Evolutionary conservation across 2,888 invertebrate species (phyloP).

Genomic region (Agrotis exclamationis): DNA sequence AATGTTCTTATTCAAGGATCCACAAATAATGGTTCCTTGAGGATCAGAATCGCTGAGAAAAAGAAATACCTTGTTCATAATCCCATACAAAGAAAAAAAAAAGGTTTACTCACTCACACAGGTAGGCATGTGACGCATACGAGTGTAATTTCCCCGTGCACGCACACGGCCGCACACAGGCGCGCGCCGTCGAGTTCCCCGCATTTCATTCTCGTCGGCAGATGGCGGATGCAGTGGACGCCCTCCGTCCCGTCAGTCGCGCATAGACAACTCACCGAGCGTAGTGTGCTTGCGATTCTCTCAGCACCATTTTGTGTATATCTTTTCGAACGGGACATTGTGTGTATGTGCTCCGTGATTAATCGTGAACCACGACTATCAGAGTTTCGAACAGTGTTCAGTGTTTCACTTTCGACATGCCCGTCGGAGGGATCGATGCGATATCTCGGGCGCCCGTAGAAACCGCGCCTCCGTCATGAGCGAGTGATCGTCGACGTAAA

Average conservation of each 20-base stretch:
- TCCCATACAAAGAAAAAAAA: slow-evolving; percentile 85
- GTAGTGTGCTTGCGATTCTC: slow-evolving; percentile 83
- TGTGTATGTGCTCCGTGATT: slow-evolving; percentile 90
- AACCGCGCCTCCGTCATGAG: slow-evolving; percentile 91
- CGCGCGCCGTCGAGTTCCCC: slow-evolving; percentile 81
- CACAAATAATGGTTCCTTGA: slow-evolving; percentile 68
- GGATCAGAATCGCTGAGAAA: slow-evolving; percentile 77
- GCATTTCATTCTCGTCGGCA: slow-evolving; percentile 90
- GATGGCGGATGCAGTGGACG: slow-evolving; percentile 91
- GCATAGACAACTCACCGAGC: slow-evolving; percentile 89
- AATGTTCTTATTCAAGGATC: slow-evolving; percentile 61
- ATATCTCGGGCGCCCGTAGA: slow-evolving; percentile 89
- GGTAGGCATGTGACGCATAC: slow-evolving; percentile 74
- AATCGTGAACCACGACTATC: slow-evolving; percentile 81
- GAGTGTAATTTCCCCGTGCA: slow-evolving; percentile 77
- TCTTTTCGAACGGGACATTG: slow-evolving; percentile 90
- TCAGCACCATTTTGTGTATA: slow-evolving; percentile 90
- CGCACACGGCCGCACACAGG: slow-evolving; percentile 76
- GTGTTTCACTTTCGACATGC: slow-evolving; percentile 89
- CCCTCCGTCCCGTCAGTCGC: slow-evolving; percentile 90
- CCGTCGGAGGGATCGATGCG: slow-evolving; percentile 87
- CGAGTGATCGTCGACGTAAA: slow-evolving; percentile 90
- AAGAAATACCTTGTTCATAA: slow-evolving; percentile 86
- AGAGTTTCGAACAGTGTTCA: slow-evolving; percentile 78
- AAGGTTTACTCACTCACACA: slow-evolving; percentile 85